Evolutionary conservation across 1,140 invertebrate genomes (phyloP).

Genomic region (Ceratina australensis): DNA sequence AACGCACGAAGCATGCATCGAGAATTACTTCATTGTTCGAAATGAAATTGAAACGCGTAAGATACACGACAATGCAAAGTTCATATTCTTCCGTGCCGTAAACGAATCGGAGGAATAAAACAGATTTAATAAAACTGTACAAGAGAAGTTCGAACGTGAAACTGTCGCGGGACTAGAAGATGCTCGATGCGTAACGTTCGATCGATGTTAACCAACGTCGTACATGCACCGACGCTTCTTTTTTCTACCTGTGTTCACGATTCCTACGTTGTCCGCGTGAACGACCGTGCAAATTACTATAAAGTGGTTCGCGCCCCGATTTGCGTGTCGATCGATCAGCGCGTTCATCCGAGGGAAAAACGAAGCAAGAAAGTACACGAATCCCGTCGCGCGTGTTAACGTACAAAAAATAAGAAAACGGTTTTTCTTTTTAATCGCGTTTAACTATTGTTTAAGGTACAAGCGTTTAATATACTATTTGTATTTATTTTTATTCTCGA

Average conservation of each 20-base stretch:
- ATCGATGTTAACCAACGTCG: constrained; percentile 63
- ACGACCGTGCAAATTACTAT: background rate
- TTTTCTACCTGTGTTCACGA: constrained; percentile 36
- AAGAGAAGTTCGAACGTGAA: background rate
- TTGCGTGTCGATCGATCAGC: background rate
- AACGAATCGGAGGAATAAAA: background rate
- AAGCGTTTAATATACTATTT: constrained; percentile 16
- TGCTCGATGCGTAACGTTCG: constrained; percentile 1
- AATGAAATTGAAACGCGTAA: no score
- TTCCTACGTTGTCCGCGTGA: constrained; percentile 14
- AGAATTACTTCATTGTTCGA: background rate
- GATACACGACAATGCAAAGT: constrained; percentile 24
- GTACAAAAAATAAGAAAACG: constrained; percentile 22
- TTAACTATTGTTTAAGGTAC: constrained; percentile 24
- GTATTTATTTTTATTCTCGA: constrained; percentile 47
- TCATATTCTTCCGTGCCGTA: constrained; percentile 70
- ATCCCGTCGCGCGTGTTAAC: background rate
- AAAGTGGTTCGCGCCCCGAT: background rate
- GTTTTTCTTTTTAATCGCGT: constrained; percentile 12
- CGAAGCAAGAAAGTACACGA: background rate
- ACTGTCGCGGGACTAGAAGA: background rate
- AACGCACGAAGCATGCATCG: background rate
- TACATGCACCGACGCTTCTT: constrained; percentile 34
- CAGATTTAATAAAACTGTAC: no score
- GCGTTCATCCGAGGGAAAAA: background rate